These are phyloP conservation scores for Neomonachus schauinslandi DNA, from an alignment of 2,113 vertebrate species.

Conservation along the genomic window DNA sequence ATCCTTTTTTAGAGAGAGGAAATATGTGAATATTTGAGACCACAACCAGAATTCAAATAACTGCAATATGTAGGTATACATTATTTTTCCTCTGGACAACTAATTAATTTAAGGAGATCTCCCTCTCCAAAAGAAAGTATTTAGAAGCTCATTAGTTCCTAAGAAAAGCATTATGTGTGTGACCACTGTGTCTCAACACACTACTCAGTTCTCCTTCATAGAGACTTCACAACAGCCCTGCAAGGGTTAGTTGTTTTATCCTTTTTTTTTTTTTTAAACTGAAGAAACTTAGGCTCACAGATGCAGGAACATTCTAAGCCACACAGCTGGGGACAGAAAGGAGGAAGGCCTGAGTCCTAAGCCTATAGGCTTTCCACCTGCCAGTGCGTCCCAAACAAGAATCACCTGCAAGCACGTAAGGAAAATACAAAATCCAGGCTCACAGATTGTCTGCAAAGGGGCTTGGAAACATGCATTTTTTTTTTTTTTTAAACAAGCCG, in stretches of 20 bases:
- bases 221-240: background rate
- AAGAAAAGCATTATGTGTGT: background rate
- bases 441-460: background rate
- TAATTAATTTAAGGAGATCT: background rate
- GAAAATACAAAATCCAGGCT: background rate
- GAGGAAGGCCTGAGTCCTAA: background rate
- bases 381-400: background rate
- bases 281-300: background rate
- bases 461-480: background rate
- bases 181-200: background rate
- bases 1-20: slow-evolving; percentile 33
- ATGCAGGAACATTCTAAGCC: background rate
- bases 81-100: background rate
- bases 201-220: background rate
- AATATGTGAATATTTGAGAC: background rate
- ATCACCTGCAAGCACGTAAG: background rate
- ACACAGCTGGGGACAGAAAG: background rate
- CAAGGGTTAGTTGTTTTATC: background rate
- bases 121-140: background rate
- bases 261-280: background rate
- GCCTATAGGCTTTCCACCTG: background rate
- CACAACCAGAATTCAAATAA: slow-evolving; percentile 43
- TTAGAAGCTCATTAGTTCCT: slow-evolving; percentile 5
- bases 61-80: background rate
- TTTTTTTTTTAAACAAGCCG: background rate